Percentiles rank a stretch among this genome's conserved stretches.
Conservation (phyloP, 2,888 invertebrate species). For the Pterobdella sp. region DNA sequence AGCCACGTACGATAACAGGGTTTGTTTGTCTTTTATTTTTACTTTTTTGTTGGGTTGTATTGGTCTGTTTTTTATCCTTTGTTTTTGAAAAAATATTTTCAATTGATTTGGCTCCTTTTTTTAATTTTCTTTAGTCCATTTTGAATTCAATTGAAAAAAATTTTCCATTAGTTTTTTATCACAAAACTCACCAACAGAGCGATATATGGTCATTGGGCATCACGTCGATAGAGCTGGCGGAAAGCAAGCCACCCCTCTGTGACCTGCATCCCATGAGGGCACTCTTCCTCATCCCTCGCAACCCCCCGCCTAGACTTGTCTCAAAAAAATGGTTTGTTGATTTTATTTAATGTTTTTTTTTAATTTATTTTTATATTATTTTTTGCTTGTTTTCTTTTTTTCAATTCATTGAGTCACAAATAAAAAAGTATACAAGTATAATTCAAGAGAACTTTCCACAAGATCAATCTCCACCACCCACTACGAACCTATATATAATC, state of each 20-base stretch:
- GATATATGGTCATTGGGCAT: conserved; percentile 67
- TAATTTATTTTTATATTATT: neutral
- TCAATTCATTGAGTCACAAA: neutral
- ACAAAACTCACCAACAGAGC: no score
- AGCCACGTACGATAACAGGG: conserved; percentile 91
- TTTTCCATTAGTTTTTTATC: neutral
- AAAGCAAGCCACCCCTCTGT: conserved; percentile 96
- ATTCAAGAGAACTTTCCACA: no score
- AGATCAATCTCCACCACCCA: no score
- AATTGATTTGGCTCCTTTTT: neutral
- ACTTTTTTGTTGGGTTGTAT: neutral
- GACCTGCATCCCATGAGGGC: conserved; percentile 99
- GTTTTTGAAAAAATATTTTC: neutral
- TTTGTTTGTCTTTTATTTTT: conserved; percentile 35
- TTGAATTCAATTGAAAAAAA: neutral
- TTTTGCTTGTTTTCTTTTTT: neutral
- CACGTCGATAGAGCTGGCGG: conserved; percentile 98
- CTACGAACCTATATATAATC: no score
- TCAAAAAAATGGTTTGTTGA: conserved; percentile 81
- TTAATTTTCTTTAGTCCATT: neutral
- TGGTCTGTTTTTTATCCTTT: neutral
- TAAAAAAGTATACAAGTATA: neutral
- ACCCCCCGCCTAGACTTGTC: conserved; percentile 87
- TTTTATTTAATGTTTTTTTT: neutral
- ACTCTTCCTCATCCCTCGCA: conserved; percentile 91